Base-by-base conservation (phyloP, 2,888 invertebrate genomes). In the Mayetiola destructor region DNA sequence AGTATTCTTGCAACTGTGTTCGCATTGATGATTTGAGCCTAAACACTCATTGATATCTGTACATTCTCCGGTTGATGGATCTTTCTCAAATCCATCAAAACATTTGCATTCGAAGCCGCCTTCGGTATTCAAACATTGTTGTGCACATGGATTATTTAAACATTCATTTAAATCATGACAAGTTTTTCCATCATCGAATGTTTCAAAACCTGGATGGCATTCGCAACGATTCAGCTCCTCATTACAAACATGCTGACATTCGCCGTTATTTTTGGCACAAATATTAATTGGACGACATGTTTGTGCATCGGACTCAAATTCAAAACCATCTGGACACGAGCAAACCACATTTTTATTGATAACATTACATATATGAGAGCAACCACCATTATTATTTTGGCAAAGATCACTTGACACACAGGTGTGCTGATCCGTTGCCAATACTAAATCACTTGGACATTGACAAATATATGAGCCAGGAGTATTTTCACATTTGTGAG, bases 231-330 rank as follows among this genome's bases (percentile, higher is more conserved):
- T 75, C 61, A 59, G 62, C 0, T 65, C 63, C 5, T 65, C 62
- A 20, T 68, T 64, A 58, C 85, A 85, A 20, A 74, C 72, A 58
- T 83, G 82, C 4, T 78, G 76, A 65, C 84, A 85, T 14, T 77
- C 78, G 1, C 79, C 80, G 60, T 80, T 79, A 57, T 75, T 73
- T 1, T 67, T 62, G 9, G 68, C 67, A 62, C 84, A 85, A 57
- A 68, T 67, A 67, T 81, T 74, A 14, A 73, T 64, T 21, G 70
- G 67, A 10, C 72, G 62, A 60, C 78, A 78, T 1, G 66, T 71
- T 58, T 64, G 66, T 1, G 67, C 69, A 61, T 78, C 76, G 0
- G 68, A 65, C 6, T 68, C 67, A n/a, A 79, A 64, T 20, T 55
- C 61, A 67, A 68, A 72, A 1, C 70, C 73, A 1, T 64, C 63